Conservation (phyloP, 2,797 vertebrate genomes). For the Moxostoma hubbsi region DNA sequence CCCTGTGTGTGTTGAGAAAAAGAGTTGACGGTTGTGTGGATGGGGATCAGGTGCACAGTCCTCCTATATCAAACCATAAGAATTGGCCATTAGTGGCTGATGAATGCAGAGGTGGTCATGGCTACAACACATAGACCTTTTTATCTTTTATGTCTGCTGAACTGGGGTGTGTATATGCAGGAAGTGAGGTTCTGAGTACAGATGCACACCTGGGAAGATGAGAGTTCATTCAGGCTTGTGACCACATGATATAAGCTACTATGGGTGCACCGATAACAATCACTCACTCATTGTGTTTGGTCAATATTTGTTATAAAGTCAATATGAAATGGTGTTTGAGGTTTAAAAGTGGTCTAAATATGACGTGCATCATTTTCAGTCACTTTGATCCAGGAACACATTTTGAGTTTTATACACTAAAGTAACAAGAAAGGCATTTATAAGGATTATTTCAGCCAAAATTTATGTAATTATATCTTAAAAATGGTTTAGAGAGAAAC, state of each 20-base stretch:
- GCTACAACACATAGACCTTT: slow-evolving; percentile 19
- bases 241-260: neutral
- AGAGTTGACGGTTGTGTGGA: neutral
- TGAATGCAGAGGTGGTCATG: neutral
- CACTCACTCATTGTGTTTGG: too few relatives aligned
- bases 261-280: neutral
- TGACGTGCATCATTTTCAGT: too few relatives aligned
- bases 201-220: neutral
- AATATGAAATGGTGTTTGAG: too few relatives aligned
- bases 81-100: slow-evolving; percentile 29
- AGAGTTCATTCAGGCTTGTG: neutral
- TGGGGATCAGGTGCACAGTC: slow-evolving; percentile 21
- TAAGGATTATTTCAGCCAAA: too few relatives aligned
- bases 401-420: too few relatives aligned
- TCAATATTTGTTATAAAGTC: too few relatives aligned
- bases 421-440: too few relatives aligned
- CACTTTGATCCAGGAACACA: too few relatives aligned
- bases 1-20: neutral
- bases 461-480: too few relatives aligned
- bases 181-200: neutral
- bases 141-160: neutral
- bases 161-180: neutral
- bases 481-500: too few relatives aligned
- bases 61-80: slow-evolving; percentile 24
- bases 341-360: too few relatives aligned